Conservation (phyloP, 2,888 invertebrate species). For the Hartigia nigra region DNA sequence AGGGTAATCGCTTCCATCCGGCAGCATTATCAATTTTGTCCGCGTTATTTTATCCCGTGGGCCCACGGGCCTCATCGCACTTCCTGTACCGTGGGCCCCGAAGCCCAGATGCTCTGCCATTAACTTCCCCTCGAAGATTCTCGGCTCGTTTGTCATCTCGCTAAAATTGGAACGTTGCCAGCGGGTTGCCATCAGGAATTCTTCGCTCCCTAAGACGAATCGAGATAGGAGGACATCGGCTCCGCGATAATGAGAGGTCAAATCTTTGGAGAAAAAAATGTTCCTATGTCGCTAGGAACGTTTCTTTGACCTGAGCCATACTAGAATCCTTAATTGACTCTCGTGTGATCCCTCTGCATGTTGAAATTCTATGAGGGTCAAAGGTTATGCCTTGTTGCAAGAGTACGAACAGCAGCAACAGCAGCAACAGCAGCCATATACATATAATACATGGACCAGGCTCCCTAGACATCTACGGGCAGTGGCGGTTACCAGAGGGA, state of each 20-base stretch:
- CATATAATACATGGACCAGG: neutral
- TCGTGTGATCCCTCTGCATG: neutral
- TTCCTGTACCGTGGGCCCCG: constrained; percentile 30
- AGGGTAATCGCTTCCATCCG: constrained; percentile 55
- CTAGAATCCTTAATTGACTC: neutral
- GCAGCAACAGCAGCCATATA: neutral
- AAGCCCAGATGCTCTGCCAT: constrained; percentile 46
- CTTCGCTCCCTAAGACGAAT: neutral
- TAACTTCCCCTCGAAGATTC: constrained; percentile 29
- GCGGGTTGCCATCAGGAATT: constrained; percentile 10
- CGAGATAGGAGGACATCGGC: neutral
- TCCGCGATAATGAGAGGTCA: neutral
- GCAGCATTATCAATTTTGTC: constrained; percentile 57
- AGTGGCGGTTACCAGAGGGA: neutral
- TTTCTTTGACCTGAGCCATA: neutral
- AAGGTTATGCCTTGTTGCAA: neutral
- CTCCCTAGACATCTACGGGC: neutral
- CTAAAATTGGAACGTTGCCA: constrained; percentile 40
- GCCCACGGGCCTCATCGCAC: constrained; percentile 32
- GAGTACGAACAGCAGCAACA: neutral
- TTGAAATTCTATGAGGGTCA: neutral
- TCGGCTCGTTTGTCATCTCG: constrained; percentile 38
- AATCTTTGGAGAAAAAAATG: neutral
- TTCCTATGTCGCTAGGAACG: neutral
- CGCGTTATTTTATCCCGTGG: constrained; percentile 46